Percentiles rank a stretch among this genome's conserved stretches.
These are phyloP conservation scores for Epinephelus lanceolatus DNA, from an alignment of 2,113 vertebrate genomes.

Conservation along the genomic window DNA sequence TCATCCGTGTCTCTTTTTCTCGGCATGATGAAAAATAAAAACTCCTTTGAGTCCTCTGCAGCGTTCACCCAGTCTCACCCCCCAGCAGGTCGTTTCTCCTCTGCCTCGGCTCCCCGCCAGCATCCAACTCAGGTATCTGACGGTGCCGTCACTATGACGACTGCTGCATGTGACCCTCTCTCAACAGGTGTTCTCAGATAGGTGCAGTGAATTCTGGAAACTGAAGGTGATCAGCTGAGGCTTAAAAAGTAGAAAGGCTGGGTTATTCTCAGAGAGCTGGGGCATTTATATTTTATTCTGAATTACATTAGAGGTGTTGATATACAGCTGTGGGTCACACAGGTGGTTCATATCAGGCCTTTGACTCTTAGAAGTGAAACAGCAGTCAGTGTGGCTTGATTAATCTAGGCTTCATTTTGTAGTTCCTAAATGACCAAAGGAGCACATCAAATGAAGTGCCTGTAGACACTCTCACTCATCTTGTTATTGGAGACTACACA, in stretches of 20 bases:
- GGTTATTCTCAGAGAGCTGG: not conserved
- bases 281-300: not conserved
- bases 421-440: slow-evolving; percentile 23
- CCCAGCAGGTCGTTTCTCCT: slow-evolving; percentile 12
- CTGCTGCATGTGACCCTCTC: slow-evolving; percentile 43
- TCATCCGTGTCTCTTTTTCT: slow-evolving; percentile 86
- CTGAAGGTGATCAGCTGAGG: not conserved
- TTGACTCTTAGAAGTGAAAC: not conserved
- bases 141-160: slow-evolving; percentile 65
- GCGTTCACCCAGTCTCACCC: not conserved
- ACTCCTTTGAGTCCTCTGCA: slow-evolving; percentile 4
- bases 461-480: slow-evolving; percentile 77
- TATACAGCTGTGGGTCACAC: not conserved
- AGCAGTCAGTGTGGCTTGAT: not conserved
- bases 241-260: not conserved
- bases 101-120: slow-evolving; percentile 35
- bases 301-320: not conserved
- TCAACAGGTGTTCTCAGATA: slow-evolving; percentile 9
- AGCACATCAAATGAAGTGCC: slow-evolving; percentile 43
- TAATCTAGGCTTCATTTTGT: not conserved
- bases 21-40: slow-evolving; percentile 83
- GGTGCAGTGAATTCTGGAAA: not conserved
- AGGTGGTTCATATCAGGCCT: not conserved
- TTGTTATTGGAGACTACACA: slow-evolving; percentile 65
- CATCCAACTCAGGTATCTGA: slow-evolving; percentile 67